Percentiles rank a stretch among this genome's conserved stretches.
phyloP scores from a whole-genome alignment of 2,797 vertebrate species.

The Pantherophis vulpinus region DNA sequence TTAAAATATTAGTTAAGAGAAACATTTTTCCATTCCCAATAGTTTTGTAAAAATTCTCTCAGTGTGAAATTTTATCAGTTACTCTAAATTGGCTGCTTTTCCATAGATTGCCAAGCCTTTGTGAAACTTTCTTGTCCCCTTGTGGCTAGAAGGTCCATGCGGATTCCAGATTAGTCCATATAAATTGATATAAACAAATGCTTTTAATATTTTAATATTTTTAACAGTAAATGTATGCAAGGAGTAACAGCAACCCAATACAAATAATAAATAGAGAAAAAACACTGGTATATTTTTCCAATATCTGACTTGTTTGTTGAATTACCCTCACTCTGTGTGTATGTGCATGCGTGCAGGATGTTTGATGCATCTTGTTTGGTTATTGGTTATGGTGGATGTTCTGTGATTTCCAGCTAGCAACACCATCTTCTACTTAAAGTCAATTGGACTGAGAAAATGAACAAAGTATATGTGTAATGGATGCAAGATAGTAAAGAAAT shows the following conservation, averaged over 20 bases:
- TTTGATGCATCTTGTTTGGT: background rate
- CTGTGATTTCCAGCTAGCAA: background rate
- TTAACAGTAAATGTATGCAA: background rate
- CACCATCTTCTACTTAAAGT: background rate
- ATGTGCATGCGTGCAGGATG: background rate
- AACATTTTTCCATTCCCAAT: background rate
- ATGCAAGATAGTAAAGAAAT: background rate
- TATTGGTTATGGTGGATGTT: background rate
- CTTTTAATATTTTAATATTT: background rate
- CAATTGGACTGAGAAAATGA: background rate
- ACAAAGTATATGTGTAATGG: background rate
- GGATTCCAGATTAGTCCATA: background rate
- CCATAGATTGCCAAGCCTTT: background rate
- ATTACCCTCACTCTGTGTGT: background rate
- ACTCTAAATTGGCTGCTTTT: background rate
- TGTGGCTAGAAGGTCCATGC: background rate
- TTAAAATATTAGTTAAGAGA: background rate
- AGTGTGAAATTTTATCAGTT: background rate
- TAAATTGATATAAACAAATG: background rate
- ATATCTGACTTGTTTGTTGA: no score
- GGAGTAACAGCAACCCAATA: background rate
- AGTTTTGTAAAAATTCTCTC: background rate
- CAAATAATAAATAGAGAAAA: background rate
- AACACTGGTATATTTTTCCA: background rate
- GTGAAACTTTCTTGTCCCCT: background rate